A percentile compares a stretch with the other conserved stretches of the same genome.
Evolutionary conservation across 2,797 vertebrate genomes (phyloP).

Genomic region (Hyperoplus lanceolatus): DNA sequence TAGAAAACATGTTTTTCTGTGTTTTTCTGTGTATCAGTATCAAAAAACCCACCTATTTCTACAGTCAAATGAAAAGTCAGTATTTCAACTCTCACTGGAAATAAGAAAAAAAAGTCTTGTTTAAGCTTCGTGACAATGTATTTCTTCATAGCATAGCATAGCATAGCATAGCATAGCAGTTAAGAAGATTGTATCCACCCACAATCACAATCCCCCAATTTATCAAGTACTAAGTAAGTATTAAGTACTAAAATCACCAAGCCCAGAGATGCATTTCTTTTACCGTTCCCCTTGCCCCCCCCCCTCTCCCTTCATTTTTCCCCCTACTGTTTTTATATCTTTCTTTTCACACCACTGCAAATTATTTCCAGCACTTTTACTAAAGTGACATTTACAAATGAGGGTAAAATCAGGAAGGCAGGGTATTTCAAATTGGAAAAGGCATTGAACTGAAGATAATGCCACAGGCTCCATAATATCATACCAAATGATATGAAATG

Average conservation of each 20-base stretch:
- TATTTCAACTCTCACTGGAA: conserved; percentile 6
- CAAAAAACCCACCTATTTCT: conserved; percentile 42
- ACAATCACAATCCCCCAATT: not conserved
- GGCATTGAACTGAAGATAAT: conserved; percentile 83
- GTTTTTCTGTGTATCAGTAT: conserved; percentile 43
- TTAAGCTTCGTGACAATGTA: not conserved
- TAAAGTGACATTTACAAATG: conserved; percentile 87
- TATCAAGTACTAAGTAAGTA: not conserved
- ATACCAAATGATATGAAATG: conserved; percentile 84
- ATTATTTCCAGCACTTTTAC: conserved; percentile 80
- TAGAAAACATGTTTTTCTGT: conserved; percentile 31
- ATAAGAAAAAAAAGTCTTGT: not conserved
- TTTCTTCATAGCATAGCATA: not conserved
- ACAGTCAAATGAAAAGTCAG: conserved; percentile 35
- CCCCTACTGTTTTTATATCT: conserved; percentile 5
- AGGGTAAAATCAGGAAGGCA: conserved; percentile 82
- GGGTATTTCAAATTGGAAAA: conserved; percentile 84
- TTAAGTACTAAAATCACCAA: not conserved
- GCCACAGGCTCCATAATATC: conserved; percentile 82
- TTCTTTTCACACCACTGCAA: conserved; percentile 64
- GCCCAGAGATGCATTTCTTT: not conserved
- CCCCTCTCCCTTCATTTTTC: conserved; percentile 4
- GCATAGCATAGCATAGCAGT: not conserved
- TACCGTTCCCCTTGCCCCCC: not conserved
- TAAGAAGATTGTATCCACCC: not conserved